A percentile compares a stretch with the other conserved stretches of the same genome.
phyloP scores from a whole-genome alignment of 2,113 vertebrate genomes.

The Pycnonotus jocosus region DNA sequence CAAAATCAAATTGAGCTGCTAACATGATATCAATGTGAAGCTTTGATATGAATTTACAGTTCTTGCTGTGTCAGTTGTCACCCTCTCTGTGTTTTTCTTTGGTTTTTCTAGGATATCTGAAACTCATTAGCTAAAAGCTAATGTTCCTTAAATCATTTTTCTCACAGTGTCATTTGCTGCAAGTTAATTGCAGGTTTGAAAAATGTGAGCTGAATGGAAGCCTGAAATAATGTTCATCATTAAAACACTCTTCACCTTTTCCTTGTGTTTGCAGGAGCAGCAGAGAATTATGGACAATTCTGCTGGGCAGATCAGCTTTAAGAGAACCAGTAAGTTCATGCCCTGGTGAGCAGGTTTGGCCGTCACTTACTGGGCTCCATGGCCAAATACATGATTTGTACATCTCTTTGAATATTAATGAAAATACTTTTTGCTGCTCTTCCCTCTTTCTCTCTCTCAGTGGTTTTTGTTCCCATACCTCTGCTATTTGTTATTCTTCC shows the following conservation, averaged over 20 bases:
- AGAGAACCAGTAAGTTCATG: slow-evolving; percentile 84
- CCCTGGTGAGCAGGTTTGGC: background rate
- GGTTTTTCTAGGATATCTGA: background rate
- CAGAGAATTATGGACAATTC: slow-evolving; percentile 92
- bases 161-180: background rate
- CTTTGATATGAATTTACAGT: background rate
- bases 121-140: background rate
- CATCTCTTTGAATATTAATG: background rate
- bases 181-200: background rate
- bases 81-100: background rate
- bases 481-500: background rate
- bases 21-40: background rate
- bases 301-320: slow-evolving; percentile 90
- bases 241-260: background rate
- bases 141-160: background rate
- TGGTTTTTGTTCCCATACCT: background rate
- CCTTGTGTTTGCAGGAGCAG: slow-evolving; percentile 81
- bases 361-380: background rate
- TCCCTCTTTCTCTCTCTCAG: background rate
- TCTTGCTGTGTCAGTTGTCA: background rate
- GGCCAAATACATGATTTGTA: background rate
- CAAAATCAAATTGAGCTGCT: background rate
- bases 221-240: background rate
- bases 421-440: background rate
- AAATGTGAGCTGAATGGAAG: background rate